These are phyloP conservation scores for Etheostoma perlongum DNA, from an alignment of 2,797 vertebrate species.

Conservation along the genomic window DNA sequence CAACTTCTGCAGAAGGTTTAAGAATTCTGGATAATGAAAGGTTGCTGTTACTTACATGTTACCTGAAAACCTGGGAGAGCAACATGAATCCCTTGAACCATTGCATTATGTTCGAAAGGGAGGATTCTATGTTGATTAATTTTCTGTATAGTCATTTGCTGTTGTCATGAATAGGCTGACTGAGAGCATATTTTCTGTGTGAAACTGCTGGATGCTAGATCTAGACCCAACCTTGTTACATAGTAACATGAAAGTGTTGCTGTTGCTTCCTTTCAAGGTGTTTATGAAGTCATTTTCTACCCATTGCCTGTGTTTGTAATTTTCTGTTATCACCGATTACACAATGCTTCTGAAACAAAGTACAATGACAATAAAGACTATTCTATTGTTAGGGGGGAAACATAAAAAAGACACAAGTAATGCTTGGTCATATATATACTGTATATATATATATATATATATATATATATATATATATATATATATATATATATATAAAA, in stretches of 20 bases:
- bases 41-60: constrained; percentile 31
- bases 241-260: constrained; percentile 36
- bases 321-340: background rate
- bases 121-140: constrained; percentile 17
- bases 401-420: too few relatives aligned
- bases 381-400: too few relatives aligned
- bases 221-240: constrained; percentile 31
- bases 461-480: too few relatives aligned
- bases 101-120: background rate
- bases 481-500: too few relatives aligned
- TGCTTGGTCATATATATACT: too few relatives aligned
- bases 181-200: constrained; percentile 2
- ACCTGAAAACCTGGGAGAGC: constrained; percentile 39
- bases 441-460: too few relatives aligned
- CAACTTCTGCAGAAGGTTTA: constrained; percentile 17
- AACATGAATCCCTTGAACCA: background rate
- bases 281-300: background rate
- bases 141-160: constrained; percentile 26
- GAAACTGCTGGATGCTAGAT: constrained; percentile 1
- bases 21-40: constrained; percentile 5
- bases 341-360: background rate
- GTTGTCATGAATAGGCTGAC: constrained; percentile 13
- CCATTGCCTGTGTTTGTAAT: background rate
- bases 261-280: background rate
- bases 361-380: too few relatives aligned